Conservation (phyloP, 2,113 vertebrate genomes). For the Lagenorhynchus albirostris region DNA sequence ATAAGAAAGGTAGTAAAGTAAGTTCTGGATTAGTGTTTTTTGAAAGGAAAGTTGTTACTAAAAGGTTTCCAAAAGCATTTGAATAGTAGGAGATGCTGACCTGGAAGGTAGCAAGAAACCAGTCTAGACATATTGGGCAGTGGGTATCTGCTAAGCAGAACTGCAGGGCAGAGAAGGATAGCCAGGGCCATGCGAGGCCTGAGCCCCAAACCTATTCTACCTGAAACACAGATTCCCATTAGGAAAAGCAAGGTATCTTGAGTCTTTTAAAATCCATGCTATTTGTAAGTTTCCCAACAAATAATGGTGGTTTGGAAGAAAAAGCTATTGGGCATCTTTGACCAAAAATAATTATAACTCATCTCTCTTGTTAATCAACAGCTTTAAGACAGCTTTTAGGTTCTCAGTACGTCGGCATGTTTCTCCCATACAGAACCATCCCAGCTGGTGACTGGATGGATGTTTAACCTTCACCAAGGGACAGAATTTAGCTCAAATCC, state of each 20-base stretch:
- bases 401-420: neutral
- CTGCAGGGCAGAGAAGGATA: neutral
- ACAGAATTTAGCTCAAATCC: neutral
- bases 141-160: neutral
- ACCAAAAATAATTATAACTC: neutral
- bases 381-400: neutral
- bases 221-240: neutral
- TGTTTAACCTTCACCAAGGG: neutral
- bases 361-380: neutral
- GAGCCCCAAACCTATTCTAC: neutral
- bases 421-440: neutral
- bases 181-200: neutral
- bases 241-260: neutral
- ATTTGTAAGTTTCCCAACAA: neutral
- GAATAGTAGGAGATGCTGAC: neutral
- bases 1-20: neutral
- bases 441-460: too few species aligned
- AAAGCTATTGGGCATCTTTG: neutral
- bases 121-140: neutral
- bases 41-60: neutral
- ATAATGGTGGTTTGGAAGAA: neutral
- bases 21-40: neutral
- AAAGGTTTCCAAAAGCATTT: constrained; percentile 28
- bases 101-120: neutral
- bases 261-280: neutral